These are phyloP conservation scores for Lanius collurio DNA, from an alignment of 2,113 vertebrate genomes.

Conservation along the genomic window DNA sequence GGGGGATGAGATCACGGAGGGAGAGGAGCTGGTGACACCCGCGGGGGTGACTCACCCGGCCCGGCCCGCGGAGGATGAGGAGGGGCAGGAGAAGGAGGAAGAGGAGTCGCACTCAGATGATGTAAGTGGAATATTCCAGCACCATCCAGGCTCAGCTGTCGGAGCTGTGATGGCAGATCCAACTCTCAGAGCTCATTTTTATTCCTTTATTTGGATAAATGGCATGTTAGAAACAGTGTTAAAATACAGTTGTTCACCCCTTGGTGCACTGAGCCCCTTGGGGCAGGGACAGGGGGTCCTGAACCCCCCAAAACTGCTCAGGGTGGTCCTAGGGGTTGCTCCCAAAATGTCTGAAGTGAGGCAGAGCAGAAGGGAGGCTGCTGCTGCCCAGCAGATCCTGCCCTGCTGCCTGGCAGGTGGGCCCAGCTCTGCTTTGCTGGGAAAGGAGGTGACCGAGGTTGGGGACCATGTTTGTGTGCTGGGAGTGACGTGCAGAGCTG, in stretches of 20 bases:
- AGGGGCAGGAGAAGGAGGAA: conserved; percentile 17
- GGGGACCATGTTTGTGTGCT: fast-evolving
- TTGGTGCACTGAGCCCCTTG: neutral
- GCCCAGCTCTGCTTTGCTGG: neutral
- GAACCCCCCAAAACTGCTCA: neutral
- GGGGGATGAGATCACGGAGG: conserved; percentile 84
- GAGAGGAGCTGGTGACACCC: neutral
- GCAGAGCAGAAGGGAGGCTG: neutral
- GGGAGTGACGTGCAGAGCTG: neutral
- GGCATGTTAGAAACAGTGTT: fast-evolving
- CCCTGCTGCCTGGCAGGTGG: neutral
- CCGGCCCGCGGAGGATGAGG: neutral
- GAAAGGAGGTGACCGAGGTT: neutral
- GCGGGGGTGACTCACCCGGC: neutral
- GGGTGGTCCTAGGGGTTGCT: no score
- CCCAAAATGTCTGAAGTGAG: neutral
- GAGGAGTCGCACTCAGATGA: conserved; percentile 80
- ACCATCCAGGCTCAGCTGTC: fast-evolving
- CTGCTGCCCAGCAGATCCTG: neutral
- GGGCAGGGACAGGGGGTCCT: fast-evolving
- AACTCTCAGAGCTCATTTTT: neutral
- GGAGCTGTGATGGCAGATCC: neutral
- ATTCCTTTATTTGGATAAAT: neutral
- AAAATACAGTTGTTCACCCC: fast-evolving
- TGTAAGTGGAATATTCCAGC: conserved; percentile 74